Evolutionary conservation across 2,113 vertebrate genomes (phyloP).

Genomic region (Cardinalis cardinalis): DNA sequence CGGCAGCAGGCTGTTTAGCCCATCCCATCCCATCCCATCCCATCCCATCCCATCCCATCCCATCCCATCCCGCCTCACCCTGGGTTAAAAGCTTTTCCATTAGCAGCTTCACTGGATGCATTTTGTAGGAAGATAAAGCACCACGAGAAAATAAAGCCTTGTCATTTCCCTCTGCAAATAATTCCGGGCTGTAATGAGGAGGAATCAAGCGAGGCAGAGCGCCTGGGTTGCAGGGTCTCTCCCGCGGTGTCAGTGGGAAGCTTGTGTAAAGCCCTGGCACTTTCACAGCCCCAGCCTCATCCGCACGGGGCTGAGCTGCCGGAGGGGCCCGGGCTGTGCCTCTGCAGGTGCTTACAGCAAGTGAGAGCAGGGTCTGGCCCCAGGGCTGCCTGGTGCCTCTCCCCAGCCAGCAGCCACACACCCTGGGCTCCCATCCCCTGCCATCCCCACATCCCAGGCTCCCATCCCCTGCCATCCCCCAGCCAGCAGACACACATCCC

Average conservation of each 20-base stretch:
- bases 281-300: neutral
- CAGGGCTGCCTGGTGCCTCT: too few species aligned
- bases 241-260: neutral
- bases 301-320: neutral
- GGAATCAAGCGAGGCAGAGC: neutral
- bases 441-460: too few species aligned
- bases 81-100: constrained; percentile 75
- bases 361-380: too few species aligned
- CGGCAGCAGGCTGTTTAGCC: neutral
- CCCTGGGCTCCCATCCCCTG: too few species aligned
- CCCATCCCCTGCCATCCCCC: too few species aligned
- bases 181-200: constrained; percentile 55
- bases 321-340: neutral
- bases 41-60: neutral
- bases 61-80: constrained; percentile 16
- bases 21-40: neutral
- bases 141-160: constrained; percentile 48
- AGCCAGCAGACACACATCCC: too few species aligned
- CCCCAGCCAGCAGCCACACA: too few species aligned
- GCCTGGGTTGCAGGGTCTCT: neutral
- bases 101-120: constrained; percentile 20
- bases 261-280: neutral
- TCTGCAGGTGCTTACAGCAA: neutral
- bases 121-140: constrained; percentile 33
- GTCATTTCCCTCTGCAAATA: constrained; percentile 48